Percentiles rank a stretch among this genome's conserved stretches.
These are phyloP conservation scores for Zosterops lateralis DNA, from an alignment of 2,113 vertebrate genomes.

Conservation along the genomic window DNA sequence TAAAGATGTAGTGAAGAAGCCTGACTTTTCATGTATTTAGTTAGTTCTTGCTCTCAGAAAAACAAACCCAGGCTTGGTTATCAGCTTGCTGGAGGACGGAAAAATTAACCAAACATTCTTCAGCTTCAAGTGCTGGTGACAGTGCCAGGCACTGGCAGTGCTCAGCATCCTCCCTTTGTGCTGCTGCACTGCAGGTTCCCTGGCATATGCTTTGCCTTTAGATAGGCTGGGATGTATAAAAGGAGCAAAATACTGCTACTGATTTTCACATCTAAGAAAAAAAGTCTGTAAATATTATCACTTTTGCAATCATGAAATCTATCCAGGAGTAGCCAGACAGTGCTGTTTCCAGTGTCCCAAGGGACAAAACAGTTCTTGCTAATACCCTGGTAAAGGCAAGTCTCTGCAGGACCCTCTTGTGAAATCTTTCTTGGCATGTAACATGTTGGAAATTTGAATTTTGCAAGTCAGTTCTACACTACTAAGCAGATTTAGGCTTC, in stretches of 20 bases:
- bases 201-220: not conserved
- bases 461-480: not conserved
- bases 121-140: not conserved
- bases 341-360: not conserved
- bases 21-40: not conserved
- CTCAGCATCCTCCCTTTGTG: not conserved
- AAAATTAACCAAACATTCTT: not conserved
- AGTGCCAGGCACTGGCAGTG: rapidly evolving
- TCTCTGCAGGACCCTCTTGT: not conserved
- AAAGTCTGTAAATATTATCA: not conserved
- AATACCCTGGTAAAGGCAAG: not conserved
- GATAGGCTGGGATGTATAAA: not conserved
- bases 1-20: not conserved
- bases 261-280: not conserved
- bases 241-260: not conserved
- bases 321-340: rapidly evolving
- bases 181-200: not conserved
- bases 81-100: not conserved
- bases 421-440: not conserved
- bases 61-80: not conserved
- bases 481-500: not conserved
- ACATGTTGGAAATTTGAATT: not conserved
- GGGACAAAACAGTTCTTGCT: not conserved
- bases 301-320: not conserved
- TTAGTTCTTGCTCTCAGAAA: not conserved